Evolutionary conservation across 2,113 vertebrate species (phyloP).

Genomic region (Gambusia affinis): DNA sequence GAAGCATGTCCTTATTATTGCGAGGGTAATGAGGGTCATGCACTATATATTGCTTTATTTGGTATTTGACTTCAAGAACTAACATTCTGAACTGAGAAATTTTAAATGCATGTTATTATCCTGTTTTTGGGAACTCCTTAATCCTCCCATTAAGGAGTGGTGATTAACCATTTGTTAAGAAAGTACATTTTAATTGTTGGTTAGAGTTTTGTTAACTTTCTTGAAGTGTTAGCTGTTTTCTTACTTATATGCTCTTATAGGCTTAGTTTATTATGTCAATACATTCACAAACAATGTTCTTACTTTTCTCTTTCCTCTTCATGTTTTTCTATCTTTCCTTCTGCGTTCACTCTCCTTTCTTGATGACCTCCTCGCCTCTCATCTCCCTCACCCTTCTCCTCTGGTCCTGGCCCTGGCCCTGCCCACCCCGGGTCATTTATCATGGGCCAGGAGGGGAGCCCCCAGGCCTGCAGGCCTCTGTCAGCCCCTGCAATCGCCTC

Average conservation of each 20-base stretch:
- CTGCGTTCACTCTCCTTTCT: constrained; percentile 37
- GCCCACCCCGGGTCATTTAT: constrained; percentile 92
- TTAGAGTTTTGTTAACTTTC: neutral
- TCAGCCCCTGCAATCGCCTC: constrained; percentile 94
- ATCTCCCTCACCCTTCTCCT: constrained; percentile 60
- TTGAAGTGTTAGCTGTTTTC: neutral
- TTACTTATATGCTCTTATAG: neutral
- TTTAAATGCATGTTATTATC: neutral
- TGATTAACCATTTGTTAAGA: no score
- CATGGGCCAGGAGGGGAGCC: constrained; percentile 93
- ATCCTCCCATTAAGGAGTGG: no score
- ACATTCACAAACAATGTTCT: neutral
- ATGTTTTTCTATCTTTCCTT: constrained; percentile 28
- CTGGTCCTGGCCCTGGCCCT: constrained; percentile 51
- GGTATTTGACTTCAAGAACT: neutral
- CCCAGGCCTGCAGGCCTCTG: constrained; percentile 89
- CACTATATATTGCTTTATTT: neutral
- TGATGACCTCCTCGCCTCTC: constrained; percentile 46
- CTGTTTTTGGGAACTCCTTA: no score
- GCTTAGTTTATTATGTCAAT: neutral
- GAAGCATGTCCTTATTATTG: neutral
- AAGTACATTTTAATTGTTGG: no score
- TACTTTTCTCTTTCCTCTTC: neutral
- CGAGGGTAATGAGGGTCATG: no score
- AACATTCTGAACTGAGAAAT: neutral